Conservation (phyloP, 2,797 vertebrate species). For the Alectoris magna region DNA sequence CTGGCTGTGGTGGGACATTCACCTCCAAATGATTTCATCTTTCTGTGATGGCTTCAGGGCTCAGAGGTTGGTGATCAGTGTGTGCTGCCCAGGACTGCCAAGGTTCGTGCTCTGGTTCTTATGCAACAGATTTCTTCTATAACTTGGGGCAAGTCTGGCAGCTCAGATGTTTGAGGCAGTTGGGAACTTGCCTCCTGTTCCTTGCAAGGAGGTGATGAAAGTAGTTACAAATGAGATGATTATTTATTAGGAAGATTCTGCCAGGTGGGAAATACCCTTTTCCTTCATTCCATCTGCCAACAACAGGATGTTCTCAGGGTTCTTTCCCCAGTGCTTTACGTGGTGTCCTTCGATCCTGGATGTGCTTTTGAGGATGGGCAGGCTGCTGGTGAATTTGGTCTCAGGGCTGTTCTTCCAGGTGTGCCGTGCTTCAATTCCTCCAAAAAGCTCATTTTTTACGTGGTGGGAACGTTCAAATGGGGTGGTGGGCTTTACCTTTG, state of each 20-base stretch:
- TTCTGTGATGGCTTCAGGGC: background rate
- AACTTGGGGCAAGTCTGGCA: background rate
- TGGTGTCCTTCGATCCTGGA: background rate
- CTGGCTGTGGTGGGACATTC: rapidly evolving
- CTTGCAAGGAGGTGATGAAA: background rate
- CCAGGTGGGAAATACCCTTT: background rate
- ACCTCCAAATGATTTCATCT: background rate
- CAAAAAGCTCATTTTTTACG: background rate
- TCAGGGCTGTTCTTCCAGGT: background rate
- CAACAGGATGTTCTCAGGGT: background rate
- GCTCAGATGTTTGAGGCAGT: background rate
- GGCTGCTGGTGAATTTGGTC: background rate
- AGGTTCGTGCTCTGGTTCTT: background rate
- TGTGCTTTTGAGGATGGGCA: background rate
- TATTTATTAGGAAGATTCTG: background rate
- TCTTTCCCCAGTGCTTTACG: background rate
- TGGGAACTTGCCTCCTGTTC: background rate
- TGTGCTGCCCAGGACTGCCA: background rate
- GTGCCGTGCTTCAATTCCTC: background rate
- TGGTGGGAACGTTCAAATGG: background rate
- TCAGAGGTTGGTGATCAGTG: background rate
- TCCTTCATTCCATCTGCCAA: background rate
- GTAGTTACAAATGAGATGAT: background rate
- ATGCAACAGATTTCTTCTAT: rapidly evolving
- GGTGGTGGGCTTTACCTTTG: background rate